These are phyloP conservation scores for Drosophila punjabiensis DNA, from an alignment of 1,140 invertebrate species.

Conservation along the genomic window DNA sequence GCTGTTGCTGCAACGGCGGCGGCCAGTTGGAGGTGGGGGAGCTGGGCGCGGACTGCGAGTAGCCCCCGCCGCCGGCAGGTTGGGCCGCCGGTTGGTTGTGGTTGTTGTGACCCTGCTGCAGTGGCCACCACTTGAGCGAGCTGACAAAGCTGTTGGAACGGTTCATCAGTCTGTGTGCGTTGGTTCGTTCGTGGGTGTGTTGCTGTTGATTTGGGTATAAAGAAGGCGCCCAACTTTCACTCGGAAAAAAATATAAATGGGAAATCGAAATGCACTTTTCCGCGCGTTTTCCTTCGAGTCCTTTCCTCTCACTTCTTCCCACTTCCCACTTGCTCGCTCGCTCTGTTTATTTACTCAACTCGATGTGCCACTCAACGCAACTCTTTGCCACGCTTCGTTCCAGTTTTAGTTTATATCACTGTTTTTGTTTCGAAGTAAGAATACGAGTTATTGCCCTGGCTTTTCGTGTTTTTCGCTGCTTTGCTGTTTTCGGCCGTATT, in stretches of 20 bases:
- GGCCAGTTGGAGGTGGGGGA: constrained; percentile 78
- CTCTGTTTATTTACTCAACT: constrained; percentile 36
- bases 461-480: constrained; percentile 53
- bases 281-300: constrained; percentile 43
- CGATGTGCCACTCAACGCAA: not conserved
- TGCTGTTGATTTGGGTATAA: constrained; percentile 10
- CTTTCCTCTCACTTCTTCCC: constrained; percentile 10
- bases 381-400: constrained; percentile 29
- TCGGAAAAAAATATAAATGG: constrained; percentile 34
- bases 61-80: constrained; percentile 45
- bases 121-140: constrained; percentile 83
- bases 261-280: constrained; percentile 47
- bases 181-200: constrained; percentile 17
- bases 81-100: constrained; percentile 60
- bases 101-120: constrained; percentile 81
- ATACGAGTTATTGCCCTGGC: constrained; percentile 34
- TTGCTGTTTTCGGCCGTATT: constrained; percentile 39
- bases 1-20: constrained; percentile 66
- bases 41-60: constrained; percentile 71
- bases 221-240: constrained; percentile 53
- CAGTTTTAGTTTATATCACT: constrained; percentile 22
- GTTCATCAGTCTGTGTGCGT: constrained; percentile 66
- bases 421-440: constrained; percentile 27
- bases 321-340: not conserved
- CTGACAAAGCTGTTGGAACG: constrained; percentile 84